phyloP scores from a whole-genome alignment of 2,113 vertebrate species.

The Recurvirostra avosetta region DNA sequence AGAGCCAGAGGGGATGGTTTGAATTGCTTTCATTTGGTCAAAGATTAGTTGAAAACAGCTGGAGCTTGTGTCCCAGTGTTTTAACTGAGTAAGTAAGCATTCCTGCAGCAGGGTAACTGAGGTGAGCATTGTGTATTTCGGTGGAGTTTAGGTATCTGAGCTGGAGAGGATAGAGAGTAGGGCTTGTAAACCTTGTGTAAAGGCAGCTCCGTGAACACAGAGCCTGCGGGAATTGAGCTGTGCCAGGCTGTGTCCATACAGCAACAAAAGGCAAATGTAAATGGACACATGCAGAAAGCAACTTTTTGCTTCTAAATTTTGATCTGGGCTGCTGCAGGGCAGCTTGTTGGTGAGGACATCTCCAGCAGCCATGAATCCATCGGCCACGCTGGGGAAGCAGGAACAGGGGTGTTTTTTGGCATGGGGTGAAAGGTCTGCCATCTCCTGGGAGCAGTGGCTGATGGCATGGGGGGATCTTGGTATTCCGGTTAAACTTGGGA shows the following conservation, averaged over 20 bases:
- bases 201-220: neutral
- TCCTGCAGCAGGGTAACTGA: neutral
- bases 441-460: neutral
- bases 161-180: neutral
- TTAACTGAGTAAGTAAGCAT: neutral
- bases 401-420: neutral
- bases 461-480: neutral
- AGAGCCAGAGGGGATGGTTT: neutral
- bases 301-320: neutral
- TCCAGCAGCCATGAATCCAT: neutral
- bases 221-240: neutral
- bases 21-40: neutral
- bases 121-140: rapidly evolving
- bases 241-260: neutral
- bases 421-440: rapidly evolving
- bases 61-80: neutral
- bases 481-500: neutral
- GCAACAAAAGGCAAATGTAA: neutral
- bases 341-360: neutral
- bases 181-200: neutral
- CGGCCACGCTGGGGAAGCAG: neutral
- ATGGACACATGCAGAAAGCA: neutral
- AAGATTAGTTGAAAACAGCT: neutral
- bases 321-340: neutral
- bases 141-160: neutral